A percentile compares a stretch with the other conserved stretches of the same genome.
Evolutionary conservation across 2,888 invertebrate species (phyloP).

Genomic region (Philereme vetulata): DNA sequence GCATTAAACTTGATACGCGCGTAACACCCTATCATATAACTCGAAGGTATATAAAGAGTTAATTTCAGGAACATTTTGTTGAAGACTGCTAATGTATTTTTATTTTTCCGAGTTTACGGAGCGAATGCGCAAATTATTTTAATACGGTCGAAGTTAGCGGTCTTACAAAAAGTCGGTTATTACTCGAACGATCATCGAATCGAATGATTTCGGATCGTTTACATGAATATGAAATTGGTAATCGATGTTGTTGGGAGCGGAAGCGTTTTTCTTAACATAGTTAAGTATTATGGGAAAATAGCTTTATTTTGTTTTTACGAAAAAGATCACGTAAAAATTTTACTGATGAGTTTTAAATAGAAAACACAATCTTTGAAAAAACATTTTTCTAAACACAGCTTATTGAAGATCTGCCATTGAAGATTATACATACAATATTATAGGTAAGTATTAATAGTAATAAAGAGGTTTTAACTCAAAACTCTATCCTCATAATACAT

Average conservation of each 20-base stretch:
- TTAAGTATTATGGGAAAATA: background rate
- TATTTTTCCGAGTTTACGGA: slow-evolving; percentile 37
- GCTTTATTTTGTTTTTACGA: background rate
- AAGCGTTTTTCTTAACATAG: slow-evolving; percentile 27
- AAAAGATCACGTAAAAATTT: background rate
- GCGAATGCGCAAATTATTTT: slow-evolving; percentile 52
- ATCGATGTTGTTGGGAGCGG: slow-evolving; percentile 32
- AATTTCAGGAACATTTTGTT: slow-evolving; percentile 39
- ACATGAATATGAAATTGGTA: slow-evolving; percentile 40
- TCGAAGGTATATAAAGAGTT: slow-evolving; percentile 31
- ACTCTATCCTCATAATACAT: no score
- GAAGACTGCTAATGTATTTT: slow-evolving; percentile 32
- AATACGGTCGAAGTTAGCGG: slow-evolving; percentile 42
- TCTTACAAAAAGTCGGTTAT: slow-evolving; percentile 41
- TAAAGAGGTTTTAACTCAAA: no score
- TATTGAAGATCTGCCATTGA: no score
- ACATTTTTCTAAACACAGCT: no score
- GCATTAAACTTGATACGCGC: slow-evolving; percentile 50
- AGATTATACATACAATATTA: no score
- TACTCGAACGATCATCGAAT: slow-evolving; percentile 39
- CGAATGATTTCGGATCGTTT: slow-evolving; percentile 43
- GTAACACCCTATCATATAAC: slow-evolving; percentile 46
- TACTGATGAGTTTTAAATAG: no score
- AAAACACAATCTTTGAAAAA: no score
- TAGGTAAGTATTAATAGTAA: no score